phyloP scores from a whole-genome alignment of 2,113 vertebrate species.

The Gorsachius goisagi region DNA sequence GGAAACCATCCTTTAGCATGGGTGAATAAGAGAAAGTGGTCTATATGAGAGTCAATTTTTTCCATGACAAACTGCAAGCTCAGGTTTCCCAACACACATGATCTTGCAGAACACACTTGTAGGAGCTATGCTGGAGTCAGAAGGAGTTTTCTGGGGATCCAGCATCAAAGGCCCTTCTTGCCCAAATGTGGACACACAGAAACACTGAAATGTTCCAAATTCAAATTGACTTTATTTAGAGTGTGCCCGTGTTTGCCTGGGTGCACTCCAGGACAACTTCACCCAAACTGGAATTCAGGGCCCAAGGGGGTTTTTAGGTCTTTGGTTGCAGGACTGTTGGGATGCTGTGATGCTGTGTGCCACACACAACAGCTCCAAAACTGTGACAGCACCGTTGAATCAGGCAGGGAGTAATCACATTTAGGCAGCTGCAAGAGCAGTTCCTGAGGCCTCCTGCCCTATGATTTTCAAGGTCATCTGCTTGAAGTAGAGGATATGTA shows the following conservation, averaged over 20 bases:
- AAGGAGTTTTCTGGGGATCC: background rate
- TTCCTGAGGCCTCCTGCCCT: slow-evolving; percentile 6
- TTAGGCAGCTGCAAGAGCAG: background rate
- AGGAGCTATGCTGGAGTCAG: background rate
- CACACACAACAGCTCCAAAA: background rate
- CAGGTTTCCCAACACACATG: background rate
- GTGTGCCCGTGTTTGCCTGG: background rate
- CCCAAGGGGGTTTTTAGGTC: background rate
- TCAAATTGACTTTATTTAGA: background rate
- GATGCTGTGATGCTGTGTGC: background rate
- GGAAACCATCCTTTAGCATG: background rate
- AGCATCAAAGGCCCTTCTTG: background rate
- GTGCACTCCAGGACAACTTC: background rate
- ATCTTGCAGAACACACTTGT: accelerated
- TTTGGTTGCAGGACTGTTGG: background rate
- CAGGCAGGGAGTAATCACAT: background rate
- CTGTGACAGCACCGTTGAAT: background rate
- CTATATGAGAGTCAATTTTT: background rate
- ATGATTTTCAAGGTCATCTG: slow-evolving; percentile 1
- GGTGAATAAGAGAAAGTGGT: background rate
- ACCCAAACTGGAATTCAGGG: background rate
- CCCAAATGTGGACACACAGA: background rate
- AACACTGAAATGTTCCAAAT: background rate
- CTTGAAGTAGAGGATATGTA: slow-evolving; percentile 6
- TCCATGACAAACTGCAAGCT: background rate